phyloP scores from a whole-genome alignment of 2,797 vertebrate genomes.

The Thunnus albacares region DNA sequence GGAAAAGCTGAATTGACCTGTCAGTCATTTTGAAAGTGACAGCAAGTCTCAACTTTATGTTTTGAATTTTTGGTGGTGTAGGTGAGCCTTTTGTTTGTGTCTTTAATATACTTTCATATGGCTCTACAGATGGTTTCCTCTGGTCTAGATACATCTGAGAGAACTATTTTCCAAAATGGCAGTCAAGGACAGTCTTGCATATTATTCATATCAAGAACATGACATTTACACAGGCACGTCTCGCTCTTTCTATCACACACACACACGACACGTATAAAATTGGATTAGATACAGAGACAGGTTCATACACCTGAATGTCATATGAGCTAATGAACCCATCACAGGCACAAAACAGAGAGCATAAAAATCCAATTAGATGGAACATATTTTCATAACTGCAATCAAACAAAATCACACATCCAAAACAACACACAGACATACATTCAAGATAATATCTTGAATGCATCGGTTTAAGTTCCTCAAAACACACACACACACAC shows the following conservation, averaged over 20 bases:
- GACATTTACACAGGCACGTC: conserved; percentile 58
- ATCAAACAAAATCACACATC: conserved; percentile 16
- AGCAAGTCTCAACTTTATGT: neutral
- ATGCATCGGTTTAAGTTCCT: neutral
- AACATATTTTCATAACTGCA: conserved; percentile 6
- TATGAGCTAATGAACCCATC: conserved; percentile 42
- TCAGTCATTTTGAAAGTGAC: neutral
- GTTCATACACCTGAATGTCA: conserved; percentile 50
- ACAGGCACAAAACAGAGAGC: conserved; percentile 9
- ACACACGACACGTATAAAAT: conserved; percentile 21
- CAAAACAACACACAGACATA: neutral
- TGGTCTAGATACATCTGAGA: conserved; percentile 6
- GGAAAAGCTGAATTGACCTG: too few relatives aligned
- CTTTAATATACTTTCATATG: conserved; percentile 15
- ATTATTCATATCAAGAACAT: conserved; percentile 58
- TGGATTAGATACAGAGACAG: conserved; percentile 36
- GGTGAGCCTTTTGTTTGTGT: neutral
- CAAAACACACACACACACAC: neutral
- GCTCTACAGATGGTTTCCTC: conserved; percentile 2
- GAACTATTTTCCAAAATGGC: conserved; percentile 11
- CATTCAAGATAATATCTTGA: neutral
- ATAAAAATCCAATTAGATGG: conserved; percentile 32
- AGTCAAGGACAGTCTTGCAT: conserved; percentile 26
- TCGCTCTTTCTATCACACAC: neutral
- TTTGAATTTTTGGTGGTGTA: neutral